phyloP scores from a whole-genome alignment of 37 sponge, comb jelly and placozoan species.

The Ephydatia muelleri region DNA sequence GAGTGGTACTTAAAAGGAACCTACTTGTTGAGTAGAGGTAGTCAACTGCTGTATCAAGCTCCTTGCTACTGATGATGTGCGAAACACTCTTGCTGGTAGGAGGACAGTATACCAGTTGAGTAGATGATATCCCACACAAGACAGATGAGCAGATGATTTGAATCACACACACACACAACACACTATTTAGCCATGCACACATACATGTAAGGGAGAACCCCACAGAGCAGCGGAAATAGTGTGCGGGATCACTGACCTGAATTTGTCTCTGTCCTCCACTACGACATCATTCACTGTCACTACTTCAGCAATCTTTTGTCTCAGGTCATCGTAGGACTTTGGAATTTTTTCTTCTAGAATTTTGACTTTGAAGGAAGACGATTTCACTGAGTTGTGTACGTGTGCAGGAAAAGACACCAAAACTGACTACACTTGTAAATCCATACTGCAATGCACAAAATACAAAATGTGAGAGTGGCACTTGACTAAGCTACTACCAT shows the following conservation, averaged over 20 bases:
- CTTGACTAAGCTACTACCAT: no score
- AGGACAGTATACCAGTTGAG: no score
- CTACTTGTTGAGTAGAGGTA: conserved; percentile 74
- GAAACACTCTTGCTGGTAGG: conserved; percentile 11
- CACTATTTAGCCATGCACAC: background rate
- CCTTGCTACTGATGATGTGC: conserved; percentile 34
- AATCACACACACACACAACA: background rate
- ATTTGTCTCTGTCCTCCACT: conserved; percentile 18
- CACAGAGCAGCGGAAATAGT: no score
- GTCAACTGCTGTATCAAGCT: conserved; percentile 59
- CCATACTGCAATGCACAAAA: no score
- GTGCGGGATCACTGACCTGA: conserved; percentile 51
- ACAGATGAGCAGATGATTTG: background rate
- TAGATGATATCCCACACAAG: background rate
- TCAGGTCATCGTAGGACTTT: conserved; percentile 34
- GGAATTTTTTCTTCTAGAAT: conserved; percentile 71
- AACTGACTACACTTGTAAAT: no score
- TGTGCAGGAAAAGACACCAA: no score
- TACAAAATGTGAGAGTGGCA: no score
- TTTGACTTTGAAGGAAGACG: conserved; percentile 20
- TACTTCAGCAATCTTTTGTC: conserved; percentile 22
- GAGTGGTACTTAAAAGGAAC: background rate
- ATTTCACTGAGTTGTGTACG: background rate
- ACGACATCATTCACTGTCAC: background rate
- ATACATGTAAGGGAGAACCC: no score